Base-by-base conservation (phyloP, 2,113 vertebrate species). In the Istiophorus platypterus region DNA sequence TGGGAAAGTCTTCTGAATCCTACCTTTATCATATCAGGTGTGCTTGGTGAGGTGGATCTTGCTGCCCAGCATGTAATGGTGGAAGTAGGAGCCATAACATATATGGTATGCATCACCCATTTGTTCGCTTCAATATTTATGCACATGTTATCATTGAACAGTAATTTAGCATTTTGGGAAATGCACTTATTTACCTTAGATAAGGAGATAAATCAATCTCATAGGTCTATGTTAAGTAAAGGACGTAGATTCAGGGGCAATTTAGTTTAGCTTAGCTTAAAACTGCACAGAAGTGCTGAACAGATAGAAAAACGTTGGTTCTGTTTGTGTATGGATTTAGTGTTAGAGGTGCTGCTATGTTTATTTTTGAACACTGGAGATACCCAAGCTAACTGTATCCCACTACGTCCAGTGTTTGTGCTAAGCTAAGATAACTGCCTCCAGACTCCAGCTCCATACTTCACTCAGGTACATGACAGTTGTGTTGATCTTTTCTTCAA, bases 51-150 rank as follows among this genome's bases (percentile, higher is more conserved):
- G 78, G 92, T 86, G 78, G 95, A 98, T 78, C 93, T 98, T 66
- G 97, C 96, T 0, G 96, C 97, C 0, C 97, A 99, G 61, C 96
- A 98, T 5, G 57, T 98, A 5, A 54, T 97, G 78, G n/a, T 95
- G 0, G 97, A 97, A 81, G 39, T 98, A 67, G 93, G 94, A n/a
- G 1, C 85, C n/a, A 93, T 97, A 49, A 77, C 2, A 57, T 93
- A 85, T 37, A 91, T 93, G 91, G 90, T 94, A 80, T 15, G 72
- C 2, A 51, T 78, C 15, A 74, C 26, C 6, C 45, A 76, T 26
- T 34, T 65, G 10, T 72, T 47, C 62, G 59, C 2, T 71, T 15
- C 0, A 39, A 24, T 1, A 54, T 56, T 24, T 41, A 56, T 31
- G 6, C 11, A 24, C 18, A 41, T 14, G 11, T 49, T 26, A 34